Conservation (phyloP, 2,113 vertebrate species). For the Entosphenus tridentatus region DNA sequence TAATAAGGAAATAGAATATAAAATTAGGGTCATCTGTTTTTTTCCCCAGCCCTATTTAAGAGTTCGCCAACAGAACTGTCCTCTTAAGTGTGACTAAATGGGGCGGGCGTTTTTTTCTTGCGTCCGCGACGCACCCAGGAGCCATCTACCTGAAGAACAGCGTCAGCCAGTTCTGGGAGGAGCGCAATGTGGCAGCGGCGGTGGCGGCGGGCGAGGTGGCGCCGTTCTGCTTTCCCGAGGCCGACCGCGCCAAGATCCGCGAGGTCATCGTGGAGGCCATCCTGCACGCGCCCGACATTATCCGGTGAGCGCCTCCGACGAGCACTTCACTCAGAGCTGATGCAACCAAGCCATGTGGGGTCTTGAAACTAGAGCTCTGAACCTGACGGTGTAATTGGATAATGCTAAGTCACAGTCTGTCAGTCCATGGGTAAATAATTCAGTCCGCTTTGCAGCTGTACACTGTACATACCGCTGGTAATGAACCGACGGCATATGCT, state of each 20-base stretch:
- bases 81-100: too few species aligned
- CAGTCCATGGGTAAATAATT: background rate
- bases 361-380: too few species aligned
- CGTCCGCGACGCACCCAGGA: conserved; percentile 21
- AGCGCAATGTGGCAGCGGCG: conserved; percentile 54
- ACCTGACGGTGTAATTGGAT: background rate
- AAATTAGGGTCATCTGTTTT: too few species aligned
- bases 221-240: conserved; percentile 90
- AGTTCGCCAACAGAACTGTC: too few species aligned
- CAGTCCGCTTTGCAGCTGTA: background rate
- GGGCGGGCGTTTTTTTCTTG: too few species aligned
- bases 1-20: too few species aligned
- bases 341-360: too few species aligned
- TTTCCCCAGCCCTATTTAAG: too few species aligned
- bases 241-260: conserved; percentile 75
- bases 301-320: conserved; percentile 29
- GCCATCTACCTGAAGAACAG: conserved; percentile 98
- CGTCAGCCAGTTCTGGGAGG: conserved; percentile 92
- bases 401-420: background rate
- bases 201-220: conserved; percentile 58
- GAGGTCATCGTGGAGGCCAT: conserved; percentile 83
- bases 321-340: too few species aligned
- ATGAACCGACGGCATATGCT: background rate
- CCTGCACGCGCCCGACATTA: conserved; percentile 69
- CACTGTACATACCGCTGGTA: background rate